Base-by-base conservation (phyloP, 2,797 vertebrate genomes). In the Epinephelus awoara region DNA sequence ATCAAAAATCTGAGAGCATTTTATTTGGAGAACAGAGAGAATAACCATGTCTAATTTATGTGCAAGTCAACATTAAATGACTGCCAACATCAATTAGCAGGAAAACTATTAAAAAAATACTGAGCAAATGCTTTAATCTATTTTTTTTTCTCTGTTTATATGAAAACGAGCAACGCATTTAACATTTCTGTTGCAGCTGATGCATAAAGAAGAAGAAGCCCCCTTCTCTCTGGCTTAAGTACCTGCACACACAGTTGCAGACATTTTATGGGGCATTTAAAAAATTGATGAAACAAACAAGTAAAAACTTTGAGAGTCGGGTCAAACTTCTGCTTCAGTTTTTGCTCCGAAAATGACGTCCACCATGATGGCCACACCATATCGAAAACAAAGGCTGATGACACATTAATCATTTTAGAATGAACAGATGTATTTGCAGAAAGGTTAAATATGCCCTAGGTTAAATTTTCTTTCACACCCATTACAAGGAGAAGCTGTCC, bases 371-470 rank as follows among this genome's bases (percentile, higher is more conserved):
- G 34, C 29, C 12, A 66, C 6, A 38, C 0, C 4, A n/a, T 11
- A 10, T 12, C 0, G 9, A 42, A 42, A 42, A 12, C 12, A 10
- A 10, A 10, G 40, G 40, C 40, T 12, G 11, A 42, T 42, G 9
- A 42, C 40, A 12, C 40, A 42, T 42, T 42, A 42, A 42, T 10
- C 21, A 54, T 59, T 44, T 50, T 62, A 54, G 34, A 18, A 17
- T 55, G 13, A 44, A 23, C 57, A 54, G 10, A 15, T 34, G 34
- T 69, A 66, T 74, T 61, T 3, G 44, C 19, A 23, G 21, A 59
- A 72, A 57, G 15, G 44, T 66, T 34, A 77, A 67, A 70, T 47
- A 76, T 55, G 57, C 27, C 5, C 6, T 29, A 29, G 27, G 27
- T 29, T 52, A 42, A 40, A 65, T n/a, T 27, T 72, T 59, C 27